Evolutionary conservation across 2,797 vertebrate genomes (phyloP), one percentile per base, ranked within the genome.

Genomic region (Morus bassanus): DNA sequence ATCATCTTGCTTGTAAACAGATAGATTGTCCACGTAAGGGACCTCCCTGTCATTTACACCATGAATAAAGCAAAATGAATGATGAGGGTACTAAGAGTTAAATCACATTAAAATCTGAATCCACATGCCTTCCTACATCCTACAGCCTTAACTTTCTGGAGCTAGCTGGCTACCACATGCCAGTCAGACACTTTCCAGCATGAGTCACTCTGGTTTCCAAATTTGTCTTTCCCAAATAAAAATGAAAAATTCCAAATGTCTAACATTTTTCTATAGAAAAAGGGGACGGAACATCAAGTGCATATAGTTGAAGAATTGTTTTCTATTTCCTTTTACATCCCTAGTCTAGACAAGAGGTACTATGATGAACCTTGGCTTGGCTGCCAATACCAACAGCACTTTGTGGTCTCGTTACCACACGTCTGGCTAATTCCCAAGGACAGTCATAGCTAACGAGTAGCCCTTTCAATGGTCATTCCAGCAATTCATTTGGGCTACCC

Each of bases 311-410:
- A 93, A 93, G 72, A 96, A 97, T 95, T 96, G 96, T 92, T 96
- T 97, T 97, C 76, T 96, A 81, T 94, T 96, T 95, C 94, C 81
- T 97, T 95, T 94, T 92, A 96, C 95, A 95, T 95, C 93, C 89
- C 86, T 80, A 77, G 96, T 97, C 96, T 97, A 97, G 97, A 97
- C 95, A 95, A 97, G 95, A 90, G 92, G 95, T 94, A 76, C 95
- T 95, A 60, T 94, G 95, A 97, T 96, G 97, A 95, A 86, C 95
- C 86, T 82, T 92, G 83, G n/a, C 86, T 97, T 72, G 61, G 37
- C 91, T 96, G 96, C 97, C 95, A 97, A 96, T 72, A 96, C 93
- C 93, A 97, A 97, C 96, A 97, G 72, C 82, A 70, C 48, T 95
- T 88, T 79, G 89, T 93, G 91, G 87, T 89, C 93, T 95, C 6